Percentiles rank a stretch among this genome's conserved stretches.
These are phyloP conservation scores for Taxidea taxus DNA, from an alignment of 2,113 vertebrate species.

Conservation along the genomic window DNA sequence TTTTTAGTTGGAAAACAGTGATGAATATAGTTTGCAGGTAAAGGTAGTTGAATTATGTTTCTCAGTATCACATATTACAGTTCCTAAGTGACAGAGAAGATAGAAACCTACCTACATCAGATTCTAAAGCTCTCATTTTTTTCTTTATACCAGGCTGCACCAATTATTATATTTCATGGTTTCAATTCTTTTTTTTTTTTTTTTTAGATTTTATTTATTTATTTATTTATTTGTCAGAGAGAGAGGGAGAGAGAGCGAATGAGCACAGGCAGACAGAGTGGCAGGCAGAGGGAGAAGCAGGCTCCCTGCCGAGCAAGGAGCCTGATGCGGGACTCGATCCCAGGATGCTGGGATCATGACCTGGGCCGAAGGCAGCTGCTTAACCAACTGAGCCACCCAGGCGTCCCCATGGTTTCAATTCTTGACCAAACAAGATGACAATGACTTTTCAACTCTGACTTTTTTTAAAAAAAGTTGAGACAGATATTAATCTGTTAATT, in stretches of 20 bases:
- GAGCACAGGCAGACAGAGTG: too few relatives aligned
- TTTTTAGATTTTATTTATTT: too few relatives aligned
- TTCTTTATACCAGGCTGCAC: neutral
- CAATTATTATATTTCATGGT: neutral
- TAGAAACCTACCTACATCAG: neutral
- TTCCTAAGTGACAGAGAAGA: neutral
- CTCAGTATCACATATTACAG: neutral
- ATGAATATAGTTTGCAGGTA: neutral
- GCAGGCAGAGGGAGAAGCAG: too few relatives aligned
- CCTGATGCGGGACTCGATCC: too few relatives aligned
- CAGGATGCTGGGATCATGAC: too few relatives aligned
- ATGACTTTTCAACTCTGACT: neutral
- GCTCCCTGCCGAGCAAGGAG: too few relatives aligned
- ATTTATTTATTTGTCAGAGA: too few relatives aligned
- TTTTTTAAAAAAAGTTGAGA: neutral
- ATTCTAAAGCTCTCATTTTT: neutral
- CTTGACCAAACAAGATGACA: neutral
- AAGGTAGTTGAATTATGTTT: neutral
- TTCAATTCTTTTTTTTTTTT: constrained; percentile 8
- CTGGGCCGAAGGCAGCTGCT: too few relatives aligned
- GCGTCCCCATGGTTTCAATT: neutral
- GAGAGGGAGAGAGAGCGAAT: too few relatives aligned
- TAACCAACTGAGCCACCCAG: too few relatives aligned
- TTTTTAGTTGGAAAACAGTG: neutral
- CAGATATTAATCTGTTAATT: neutral